Evolutionary conservation across 2,888 invertebrate genomes (phyloP), one percentile per base, ranked within the genome.

Genomic region (Nysson spinosus): DNA sequence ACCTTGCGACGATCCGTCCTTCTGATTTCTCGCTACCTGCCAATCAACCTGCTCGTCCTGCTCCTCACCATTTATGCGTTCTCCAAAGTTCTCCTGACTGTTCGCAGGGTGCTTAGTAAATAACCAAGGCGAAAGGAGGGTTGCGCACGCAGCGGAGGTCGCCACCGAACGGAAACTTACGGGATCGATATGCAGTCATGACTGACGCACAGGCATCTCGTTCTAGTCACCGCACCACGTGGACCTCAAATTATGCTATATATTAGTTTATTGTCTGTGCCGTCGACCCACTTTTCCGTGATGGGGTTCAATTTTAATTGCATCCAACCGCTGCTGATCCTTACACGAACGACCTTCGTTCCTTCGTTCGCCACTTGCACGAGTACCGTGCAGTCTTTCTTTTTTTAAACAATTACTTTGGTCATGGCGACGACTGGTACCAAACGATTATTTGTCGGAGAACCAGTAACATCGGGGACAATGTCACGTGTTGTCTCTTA

Each of bases 81-180:
- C 72, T 34, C 71, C 67, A 61, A 63, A 49, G 54, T 61, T 76
- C 69, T 56, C 63, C 49, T 28, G 58, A 50, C 61, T 55, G 58
- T 39, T 37, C 49, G 49, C 47, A 54, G 65, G 70, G 43, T 42
- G 64, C 67, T 72, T 63, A 49, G 60, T 68, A 72, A 73, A 73
- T 71, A 68, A 65, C 54, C 50, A 55, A 42, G 35, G 44, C 22
- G 71, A 46, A n/a, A n/a, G 46, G 49, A 28, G 55, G 69, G 63
- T n/a, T 73, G 80, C 76, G 75, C 77, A 69, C 76, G 76, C 76
- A 77, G 62, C 51, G 71, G 75, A 72, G 69, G 76, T 52, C 69
- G 76, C 73, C 70, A 73, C 61, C 64, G 69, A 62, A 64, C 70
- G 80, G 75, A 76, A 80, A 77, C 71, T 79, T 77, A 68, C 75